These are phyloP conservation scores for Protosalanx chinensis DNA, from an alignment of 2,797 vertebrate genomes.

Conservation along the genomic window DNA sequence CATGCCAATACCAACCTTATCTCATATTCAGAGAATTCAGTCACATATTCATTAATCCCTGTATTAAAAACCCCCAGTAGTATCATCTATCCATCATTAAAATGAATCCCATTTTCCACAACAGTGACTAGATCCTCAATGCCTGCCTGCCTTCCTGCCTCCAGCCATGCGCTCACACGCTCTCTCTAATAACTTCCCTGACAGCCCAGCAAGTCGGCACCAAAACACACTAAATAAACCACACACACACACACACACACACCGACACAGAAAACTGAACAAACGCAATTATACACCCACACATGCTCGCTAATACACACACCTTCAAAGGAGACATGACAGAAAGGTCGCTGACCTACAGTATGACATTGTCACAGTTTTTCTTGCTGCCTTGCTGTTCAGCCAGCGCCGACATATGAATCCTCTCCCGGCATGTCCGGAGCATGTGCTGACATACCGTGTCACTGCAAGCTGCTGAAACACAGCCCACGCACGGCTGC, in stretches of 20 bases:
- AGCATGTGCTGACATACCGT: too few relatives aligned
- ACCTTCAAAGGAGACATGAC: too few relatives aligned
- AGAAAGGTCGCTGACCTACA: too few relatives aligned
- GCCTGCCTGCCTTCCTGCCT: conserved; percentile 18
- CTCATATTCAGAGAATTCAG: conserved; percentile 23
- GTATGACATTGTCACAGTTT: too few relatives aligned
- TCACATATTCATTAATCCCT: conserved; percentile 55
- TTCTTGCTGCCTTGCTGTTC: too few relatives aligned
- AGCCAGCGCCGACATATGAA: too few relatives aligned
- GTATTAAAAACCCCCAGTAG: conserved; percentile 40
- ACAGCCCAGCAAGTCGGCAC: not conserved
- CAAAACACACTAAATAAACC: not conserved
- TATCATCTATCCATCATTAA: conserved; percentile 37
- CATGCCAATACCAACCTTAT: conserved; percentile 26
- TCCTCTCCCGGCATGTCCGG: too few relatives aligned
- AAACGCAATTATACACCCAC: not conserved
- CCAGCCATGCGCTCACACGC: not conserved
- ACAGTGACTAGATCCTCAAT: conserved; percentile 27
- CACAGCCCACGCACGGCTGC: too few relatives aligned
- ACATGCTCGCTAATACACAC: not conserved
- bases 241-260: conserved; percentile 6
- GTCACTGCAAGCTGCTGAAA: too few relatives aligned
- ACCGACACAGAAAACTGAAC: not conserved
- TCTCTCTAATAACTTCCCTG: conserved; percentile 23
- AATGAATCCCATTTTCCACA: conserved; percentile 25